A percentile compares a stretch with the other conserved stretches of the same genome.
These are phyloP conservation scores for Portunus trituberculatus DNA, from an alignment of 1,140 invertebrate species.

Conservation along the genomic window DNA sequence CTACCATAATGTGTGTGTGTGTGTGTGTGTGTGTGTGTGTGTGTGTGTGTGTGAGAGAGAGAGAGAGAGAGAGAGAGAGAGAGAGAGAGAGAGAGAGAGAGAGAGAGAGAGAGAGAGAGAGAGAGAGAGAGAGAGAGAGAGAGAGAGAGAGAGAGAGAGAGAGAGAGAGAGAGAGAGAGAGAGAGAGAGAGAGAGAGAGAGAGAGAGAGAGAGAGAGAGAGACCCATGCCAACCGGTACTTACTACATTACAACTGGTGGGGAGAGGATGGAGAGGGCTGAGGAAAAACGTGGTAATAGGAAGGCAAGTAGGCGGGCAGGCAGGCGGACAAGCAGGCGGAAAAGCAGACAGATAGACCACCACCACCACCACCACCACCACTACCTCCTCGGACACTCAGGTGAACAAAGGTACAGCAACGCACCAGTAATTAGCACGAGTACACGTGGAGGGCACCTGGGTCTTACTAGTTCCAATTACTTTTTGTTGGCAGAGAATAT, in stretches of 20 bases:
- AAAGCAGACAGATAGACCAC: too few relatives aligned
- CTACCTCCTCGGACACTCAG: slow-evolving; percentile 8
- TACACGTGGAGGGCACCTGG: background rate
- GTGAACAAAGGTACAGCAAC: slow-evolving; percentile 11
- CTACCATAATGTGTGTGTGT: too few relatives aligned
- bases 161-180: too few relatives aligned
- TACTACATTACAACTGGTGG: background rate
- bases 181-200: too few relatives aligned
- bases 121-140: slow-evolving; percentile 52
- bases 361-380: background rate
- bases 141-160: slow-evolving; percentile 17
- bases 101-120: background rate
- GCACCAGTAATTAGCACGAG: background rate
- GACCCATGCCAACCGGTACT: background rate
- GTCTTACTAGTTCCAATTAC: background rate
- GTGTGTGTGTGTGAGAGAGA: too few relatives aligned
- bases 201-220: too few relatives aligned
- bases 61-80: too few relatives aligned
- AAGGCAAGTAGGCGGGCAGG: background rate
- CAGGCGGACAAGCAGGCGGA: too few relatives aligned
- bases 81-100: too few relatives aligned
- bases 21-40: too few relatives aligned
- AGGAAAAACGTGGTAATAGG: too few relatives aligned
- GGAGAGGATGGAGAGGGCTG: background rate
- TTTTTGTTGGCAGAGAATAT: slow-evolving; percentile 23